Evolutionary conservation across 92 coral and sea anemone species (phyloP), one percentile per base, ranked within the genome.

Genomic region (Siderastrea siderea): DNA sequence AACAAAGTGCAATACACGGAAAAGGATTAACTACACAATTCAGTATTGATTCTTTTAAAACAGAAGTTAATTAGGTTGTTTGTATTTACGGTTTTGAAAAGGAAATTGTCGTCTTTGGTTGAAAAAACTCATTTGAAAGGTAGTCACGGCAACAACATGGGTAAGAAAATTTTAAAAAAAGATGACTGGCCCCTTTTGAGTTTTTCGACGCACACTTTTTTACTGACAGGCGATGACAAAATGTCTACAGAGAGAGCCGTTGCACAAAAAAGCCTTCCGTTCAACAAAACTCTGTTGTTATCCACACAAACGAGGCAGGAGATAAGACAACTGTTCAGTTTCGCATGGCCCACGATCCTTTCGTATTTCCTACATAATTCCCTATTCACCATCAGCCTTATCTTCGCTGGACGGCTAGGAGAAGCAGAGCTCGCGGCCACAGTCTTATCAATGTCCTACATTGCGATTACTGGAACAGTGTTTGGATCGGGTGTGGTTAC

Each of bases 401-500:
- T 82, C n/a, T 82, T 82, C 26, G 86, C 86, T 17, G 86, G 86
- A 10, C 14, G 78, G 62, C n/a, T 82, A n/a, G 86, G 86, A 44
- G 68, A 82, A 16, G 6, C 67, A 70, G 78, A 82, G 58, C 69
- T 82, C 9, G 86, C 78, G 12, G 68, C 86, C 2, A n/a, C 86
- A 13, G 78, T 72, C 17, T 71, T 82, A 47, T 55, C 70, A 3
- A 69, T 71, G 55, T 70, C 86, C 46, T 82, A 50, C 58, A 72
- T 82, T 6, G 58, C 66, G 10, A 19, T 82, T 26, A 82, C 86
- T 16, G 86, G 86, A 47, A 82, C 86, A 47, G 58, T 82, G 2
- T 13, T 54, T 19, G 78, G 86, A 9, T 69, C 86, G 47, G 86
- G 78, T 3, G 13, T 82, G 8, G 58, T 72, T 38, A 70, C 86